These are phyloP conservation scores for Podarcis lilfordi DNA, from an alignment of 2,797 vertebrate genomes.

Conservation along the genomic window DNA sequence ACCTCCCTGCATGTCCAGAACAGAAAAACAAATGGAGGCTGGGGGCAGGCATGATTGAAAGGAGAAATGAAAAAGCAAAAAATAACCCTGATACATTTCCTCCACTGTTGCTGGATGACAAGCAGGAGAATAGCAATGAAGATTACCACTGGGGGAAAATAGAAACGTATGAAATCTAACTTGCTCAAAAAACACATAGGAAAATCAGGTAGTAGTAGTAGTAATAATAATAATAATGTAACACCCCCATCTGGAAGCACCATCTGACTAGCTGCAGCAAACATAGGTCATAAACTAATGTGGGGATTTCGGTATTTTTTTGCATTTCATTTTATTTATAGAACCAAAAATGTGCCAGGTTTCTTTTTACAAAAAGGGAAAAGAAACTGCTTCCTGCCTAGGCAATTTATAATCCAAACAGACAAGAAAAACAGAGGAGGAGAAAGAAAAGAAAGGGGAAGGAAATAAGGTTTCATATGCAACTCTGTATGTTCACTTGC, in stretches of 20 bases:
- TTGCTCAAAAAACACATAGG: no score
- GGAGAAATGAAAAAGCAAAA: no score
- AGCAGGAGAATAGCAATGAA: no score
- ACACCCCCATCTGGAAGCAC: no score
- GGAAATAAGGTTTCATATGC: background rate
- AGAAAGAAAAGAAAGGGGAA: background rate
- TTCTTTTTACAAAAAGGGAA: constrained; percentile 17
- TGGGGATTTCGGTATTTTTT: background rate
- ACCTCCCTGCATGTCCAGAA: no score
- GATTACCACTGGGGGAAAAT: no score
- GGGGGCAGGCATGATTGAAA: no score
- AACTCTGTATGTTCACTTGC: background rate
- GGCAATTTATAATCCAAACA: background rate
- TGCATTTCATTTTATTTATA: background rate
- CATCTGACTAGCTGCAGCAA: constrained; percentile 30
- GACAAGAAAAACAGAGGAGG: no score
- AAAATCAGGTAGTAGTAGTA: background rate
- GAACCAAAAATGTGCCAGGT: constrained; percentile 18
- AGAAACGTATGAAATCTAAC: background rate
- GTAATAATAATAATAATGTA: no score
- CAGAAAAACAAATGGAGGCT: no score
- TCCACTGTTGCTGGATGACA: no score
- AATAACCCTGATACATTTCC: no score
- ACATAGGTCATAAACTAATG: background rate
- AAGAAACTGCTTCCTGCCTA: background rate